A percentile compares a stretch with the other conserved stretches of the same genome.
Conservation (phyloP, 1,140 invertebrate genomes). For the Eumaeus atala region DNA sequence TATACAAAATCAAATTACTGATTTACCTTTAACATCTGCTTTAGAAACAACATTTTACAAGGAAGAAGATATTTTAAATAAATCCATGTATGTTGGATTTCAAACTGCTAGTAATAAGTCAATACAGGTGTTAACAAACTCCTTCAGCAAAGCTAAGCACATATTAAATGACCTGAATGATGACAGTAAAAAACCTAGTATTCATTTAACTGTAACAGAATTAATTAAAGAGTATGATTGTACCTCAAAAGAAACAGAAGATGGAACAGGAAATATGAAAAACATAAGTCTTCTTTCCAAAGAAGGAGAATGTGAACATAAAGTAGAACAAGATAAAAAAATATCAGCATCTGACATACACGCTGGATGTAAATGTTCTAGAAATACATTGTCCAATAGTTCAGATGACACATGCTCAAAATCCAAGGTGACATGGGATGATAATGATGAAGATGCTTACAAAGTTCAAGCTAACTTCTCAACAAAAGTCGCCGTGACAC, state of each 20-base stretch:
- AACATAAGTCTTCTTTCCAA: constrained; percentile 13
- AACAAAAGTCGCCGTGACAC: background rate
- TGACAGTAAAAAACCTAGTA: constrained; percentile 16
- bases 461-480: background rate
- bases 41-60: constrained; percentile 46
- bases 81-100: constrained; percentile 61
- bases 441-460: background rate
- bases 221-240: constrained; percentile 40
- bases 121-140: constrained; percentile 49
- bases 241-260: constrained; percentile 7
- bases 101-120: constrained; percentile 62
- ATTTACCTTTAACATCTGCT: constrained; percentile 52
- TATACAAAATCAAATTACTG: constrained; percentile 25
- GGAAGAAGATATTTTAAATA: constrained; percentile 36
- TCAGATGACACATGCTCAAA: constrained; percentile 40
- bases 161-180: constrained; percentile 33
- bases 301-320: background rate
- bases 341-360: no score
- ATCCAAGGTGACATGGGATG: constrained; percentile 32
- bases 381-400: constrained; percentile 5
- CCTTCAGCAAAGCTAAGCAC: constrained; percentile 53
- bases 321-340: no score
- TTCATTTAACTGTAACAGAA: constrained; percentile 31
- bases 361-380: no score
- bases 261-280: constrained; percentile 9